phyloP scores from a whole-genome alignment of 2,888 invertebrate species.

The Macroteleia sp. region DNA sequence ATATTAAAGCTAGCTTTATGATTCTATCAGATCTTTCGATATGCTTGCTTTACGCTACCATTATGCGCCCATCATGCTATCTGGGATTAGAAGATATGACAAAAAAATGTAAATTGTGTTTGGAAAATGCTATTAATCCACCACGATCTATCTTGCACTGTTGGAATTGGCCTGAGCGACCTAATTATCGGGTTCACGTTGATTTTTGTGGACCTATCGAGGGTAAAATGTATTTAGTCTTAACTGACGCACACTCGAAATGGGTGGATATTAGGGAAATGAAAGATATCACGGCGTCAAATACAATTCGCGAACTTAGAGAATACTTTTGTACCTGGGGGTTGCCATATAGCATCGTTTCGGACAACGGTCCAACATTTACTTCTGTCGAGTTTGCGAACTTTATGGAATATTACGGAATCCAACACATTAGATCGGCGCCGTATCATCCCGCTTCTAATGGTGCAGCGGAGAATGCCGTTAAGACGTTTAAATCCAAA shows the following conservation, averaged over 20 bases:
- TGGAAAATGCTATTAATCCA: slow-evolving; percentile 55
- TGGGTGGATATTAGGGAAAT: slow-evolving; percentile 63
- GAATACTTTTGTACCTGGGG: slow-evolving; percentile 64
- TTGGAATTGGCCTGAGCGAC: slow-evolving; percentile 65
- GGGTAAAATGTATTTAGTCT: slow-evolving; percentile 65
- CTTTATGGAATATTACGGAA: background rate
- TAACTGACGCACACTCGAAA: too few species aligned
- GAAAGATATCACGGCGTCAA: slow-evolving; percentile 44
- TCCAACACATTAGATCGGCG: slow-evolving; percentile 1
- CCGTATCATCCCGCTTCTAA: too few species aligned
- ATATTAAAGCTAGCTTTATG: too few species aligned
- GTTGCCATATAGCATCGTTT: slow-evolving; percentile 52
- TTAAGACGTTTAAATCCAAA: slow-evolving; percentile 59
- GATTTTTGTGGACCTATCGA: slow-evolving; percentile 64
- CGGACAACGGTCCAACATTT: slow-evolving; percentile 62
- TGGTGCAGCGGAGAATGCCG: slow-evolving; percentile 61
- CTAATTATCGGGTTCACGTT: slow-evolving; percentile 56
- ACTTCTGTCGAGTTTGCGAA: slow-evolving; percentile 12
- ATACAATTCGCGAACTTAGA: slow-evolving; percentile 51
- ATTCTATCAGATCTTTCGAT: too few species aligned
- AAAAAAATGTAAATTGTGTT: slow-evolving; percentile 57
- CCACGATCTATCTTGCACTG: slow-evolving; percentile 47
- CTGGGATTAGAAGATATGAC: slow-evolving; percentile 54
- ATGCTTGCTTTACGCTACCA: too few species aligned
- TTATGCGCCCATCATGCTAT: too few species aligned